Evolutionary conservation across 2,113 vertebrate genomes (phyloP).

Genomic region (Pseudorhombus dupliciocellatus): DNA sequence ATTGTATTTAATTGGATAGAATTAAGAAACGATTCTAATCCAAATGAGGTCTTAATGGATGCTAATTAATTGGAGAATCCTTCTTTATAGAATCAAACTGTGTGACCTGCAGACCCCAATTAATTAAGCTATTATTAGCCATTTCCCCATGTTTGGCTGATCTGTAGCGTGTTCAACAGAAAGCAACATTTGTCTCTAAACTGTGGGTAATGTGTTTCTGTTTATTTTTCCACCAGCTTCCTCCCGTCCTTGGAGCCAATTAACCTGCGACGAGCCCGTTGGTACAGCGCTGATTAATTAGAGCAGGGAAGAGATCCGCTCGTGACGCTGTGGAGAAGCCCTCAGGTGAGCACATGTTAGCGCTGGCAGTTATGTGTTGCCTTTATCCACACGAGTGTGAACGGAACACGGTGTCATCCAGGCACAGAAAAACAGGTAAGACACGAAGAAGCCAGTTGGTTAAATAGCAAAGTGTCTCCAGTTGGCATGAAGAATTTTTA

Average conservation of each 20-base stretch:
- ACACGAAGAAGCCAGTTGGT: not conserved
- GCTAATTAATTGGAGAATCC: constrained; percentile 81
- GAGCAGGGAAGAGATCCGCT: constrained; percentile 33
- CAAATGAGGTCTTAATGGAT: constrained; percentile 80
- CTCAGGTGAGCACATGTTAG: constrained; percentile 81
- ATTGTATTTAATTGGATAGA: constrained; percentile 78
- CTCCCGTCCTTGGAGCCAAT: constrained; percentile 66
- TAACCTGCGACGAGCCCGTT: constrained; percentile 65
- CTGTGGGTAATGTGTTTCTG: constrained; percentile 25
- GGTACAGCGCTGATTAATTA: constrained; percentile 64
- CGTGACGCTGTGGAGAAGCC: constrained; percentile 82
- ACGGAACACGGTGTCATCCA: constrained; percentile 3
- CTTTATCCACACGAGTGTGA: constrained; percentile 20
- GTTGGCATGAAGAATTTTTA: not conserved
- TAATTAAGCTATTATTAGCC: constrained; percentile 83
- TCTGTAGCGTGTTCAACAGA: constrained; percentile 52
- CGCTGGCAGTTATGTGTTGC: constrained; percentile 22
- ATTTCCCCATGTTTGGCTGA: constrained; percentile 57
- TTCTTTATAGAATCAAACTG: constrained; percentile 76
- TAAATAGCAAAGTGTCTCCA: not conserved
- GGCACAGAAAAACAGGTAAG: not conserved
- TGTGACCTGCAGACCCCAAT: constrained; percentile 83
- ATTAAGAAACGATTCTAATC: constrained; percentile 81
- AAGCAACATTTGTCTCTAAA: constrained; percentile 47
- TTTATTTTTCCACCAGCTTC: constrained; percentile 60